Base-by-base conservation (phyloP, 2,113 vertebrate species). In the Oncorhynchus masou region DNA sequence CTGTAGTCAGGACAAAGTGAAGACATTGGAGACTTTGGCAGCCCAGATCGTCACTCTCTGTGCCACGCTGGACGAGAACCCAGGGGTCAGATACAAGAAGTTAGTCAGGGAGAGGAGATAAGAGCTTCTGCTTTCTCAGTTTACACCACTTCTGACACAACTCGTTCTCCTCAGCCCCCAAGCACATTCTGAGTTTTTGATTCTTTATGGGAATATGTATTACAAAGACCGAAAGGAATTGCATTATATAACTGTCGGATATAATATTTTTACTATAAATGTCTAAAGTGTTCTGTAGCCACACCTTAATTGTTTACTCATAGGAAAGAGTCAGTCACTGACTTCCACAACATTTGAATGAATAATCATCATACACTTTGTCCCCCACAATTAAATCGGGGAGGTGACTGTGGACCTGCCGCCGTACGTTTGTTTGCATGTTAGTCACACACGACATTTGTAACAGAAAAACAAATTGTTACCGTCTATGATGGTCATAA, bases 1-100 rank as follows among this genome's bases (percentile, higher is more conserved):
- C 48, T 96, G 51, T 19, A 54, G 91, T 79, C 85, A 90, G 74
- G 93, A 94, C 68, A 94, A 91, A 93, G 92, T 72, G 54, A 81
- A 84, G 69, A 90, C 94, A 16, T 88, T 99, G 90, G 94, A 96
- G 83, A 88, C 85, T 1, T 92, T 99, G 19, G 96, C 97, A 24
- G 93, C 97, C 48, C 96, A 98, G 83, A 95, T 99, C 24, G 96
- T 97, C 74, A 96, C 96, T 0, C 91, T 99, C 1, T 99, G 97
- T 80, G 97, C 97, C 73, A 96, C 95, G 0, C 83, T 99, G 83
- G 95, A 98, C 7, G 98, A 99, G 88, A 96, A 98, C 81, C 98
- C 98, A 15, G 97, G 96, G 24, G 93, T 99, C 73, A 88, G 96
- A 85, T 99, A 95, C 71, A 97, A 93, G 90, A 96, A 93, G 96